phyloP scores from a whole-genome alignment of 1,140 invertebrate species.

The Drosophila sulfurigaster region DNA sequence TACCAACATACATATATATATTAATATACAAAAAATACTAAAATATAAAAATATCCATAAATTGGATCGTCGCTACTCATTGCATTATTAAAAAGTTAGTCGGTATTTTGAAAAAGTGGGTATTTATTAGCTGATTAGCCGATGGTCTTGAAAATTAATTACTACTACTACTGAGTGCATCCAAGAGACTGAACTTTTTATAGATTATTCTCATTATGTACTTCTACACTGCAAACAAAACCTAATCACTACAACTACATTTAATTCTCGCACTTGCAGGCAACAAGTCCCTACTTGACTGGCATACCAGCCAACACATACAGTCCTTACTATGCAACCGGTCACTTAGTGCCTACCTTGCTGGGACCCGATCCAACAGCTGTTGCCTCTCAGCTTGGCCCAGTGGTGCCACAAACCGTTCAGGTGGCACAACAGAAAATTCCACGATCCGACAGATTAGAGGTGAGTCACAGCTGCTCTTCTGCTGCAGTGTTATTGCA shows the following conservation, averaged over 20 bases:
- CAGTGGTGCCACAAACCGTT: conserved; percentile 93
- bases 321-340: conserved; percentile 94
- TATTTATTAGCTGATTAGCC: no score
- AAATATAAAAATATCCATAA: no score
- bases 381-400: conserved; percentile 90
- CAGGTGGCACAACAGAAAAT: conserved; percentile 94
- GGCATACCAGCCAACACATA: conserved; percentile 93
- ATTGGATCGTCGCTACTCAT: no score
- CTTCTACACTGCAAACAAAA: no score
- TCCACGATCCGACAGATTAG: conserved; percentile 96
- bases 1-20: no score
- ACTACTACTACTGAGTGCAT: no score
- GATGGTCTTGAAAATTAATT: no score
- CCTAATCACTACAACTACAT: neutral
- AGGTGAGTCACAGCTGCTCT: conserved; percentile 89
- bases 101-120: no score
- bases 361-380: conserved; percentile 91
- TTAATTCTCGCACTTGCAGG: conserved; percentile 85
- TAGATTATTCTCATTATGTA: neutral
- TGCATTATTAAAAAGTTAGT: no score
- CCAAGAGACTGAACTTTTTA: neutral
- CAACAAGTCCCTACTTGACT: conserved; percentile 94
- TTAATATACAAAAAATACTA: no score
- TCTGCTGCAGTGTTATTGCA: conserved; percentile 2
- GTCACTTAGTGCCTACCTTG: conserved; percentile 94